Percentiles rank a stretch among this genome's conserved stretches.
Evolutionary conservation across 2,888 invertebrate species (phyloP).

Genomic region (Epiperipatus broadwayi): DNA sequence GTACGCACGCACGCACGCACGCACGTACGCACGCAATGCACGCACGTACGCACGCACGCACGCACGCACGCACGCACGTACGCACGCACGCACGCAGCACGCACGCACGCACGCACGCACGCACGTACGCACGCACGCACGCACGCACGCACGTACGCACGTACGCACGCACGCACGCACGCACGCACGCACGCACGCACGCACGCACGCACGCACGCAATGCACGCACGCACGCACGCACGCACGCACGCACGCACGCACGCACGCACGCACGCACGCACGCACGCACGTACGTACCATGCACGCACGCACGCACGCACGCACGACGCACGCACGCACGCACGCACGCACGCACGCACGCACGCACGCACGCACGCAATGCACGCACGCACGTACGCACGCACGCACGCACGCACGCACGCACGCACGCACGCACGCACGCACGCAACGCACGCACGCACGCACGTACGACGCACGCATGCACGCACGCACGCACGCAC

Average conservation of each 20-base stretch:
- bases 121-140: conserved; percentile 13
- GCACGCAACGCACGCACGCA: conserved; percentile 5
- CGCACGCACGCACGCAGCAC: too few species aligned
- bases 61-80: conserved; percentile 9
- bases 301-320: conserved; percentile 12
- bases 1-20: conserved; percentile 13
- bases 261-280: conserved; percentile 3
- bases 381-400: conserved; percentile 13
- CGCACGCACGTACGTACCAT: background rate
- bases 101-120: conserved; percentile 13
- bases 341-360: conserved; percentile 1
- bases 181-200: conserved; percentile 10
- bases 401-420: conserved; percentile 14
- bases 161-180: conserved; percentile 12
- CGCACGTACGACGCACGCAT: too few species aligned
- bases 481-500: conserved; percentile 3
- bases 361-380: too few species aligned
- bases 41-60: conserved; percentile 10
- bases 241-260: conserved; percentile 1
- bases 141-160: conserved; percentile 13
- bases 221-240: conserved; percentile 8
- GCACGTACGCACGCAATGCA: too few species aligned
- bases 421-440: conserved; percentile 13
- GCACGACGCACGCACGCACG: too few species aligned
- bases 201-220: conserved; percentile 11